phyloP scores from a whole-genome alignment of 2,797 vertebrate genomes.

The Orientallactaga sibirica region DNA sequence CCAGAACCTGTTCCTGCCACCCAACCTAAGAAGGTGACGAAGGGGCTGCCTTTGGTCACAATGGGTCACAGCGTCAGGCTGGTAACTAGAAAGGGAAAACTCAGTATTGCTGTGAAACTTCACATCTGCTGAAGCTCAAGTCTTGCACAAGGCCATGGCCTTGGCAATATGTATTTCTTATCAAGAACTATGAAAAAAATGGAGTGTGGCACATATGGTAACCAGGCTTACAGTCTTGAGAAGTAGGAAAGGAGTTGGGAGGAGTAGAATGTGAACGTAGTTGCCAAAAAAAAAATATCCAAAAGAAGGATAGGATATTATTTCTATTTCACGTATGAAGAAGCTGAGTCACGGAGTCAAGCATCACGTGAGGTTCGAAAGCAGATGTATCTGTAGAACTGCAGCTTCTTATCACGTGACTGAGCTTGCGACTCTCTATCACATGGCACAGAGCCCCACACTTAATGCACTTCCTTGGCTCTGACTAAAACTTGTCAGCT shows the following conservation, averaged over 20 bases:
- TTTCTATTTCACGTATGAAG: not conserved
- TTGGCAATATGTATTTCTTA: not conserved
- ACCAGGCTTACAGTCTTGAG: not conserved
- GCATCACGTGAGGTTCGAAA: not conserved
- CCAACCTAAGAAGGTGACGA: not conserved
- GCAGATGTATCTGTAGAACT: not conserved
- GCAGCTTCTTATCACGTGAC: not conserved
- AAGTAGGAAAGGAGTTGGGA: not conserved
- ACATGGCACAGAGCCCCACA: not conserved
- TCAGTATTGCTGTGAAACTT: conserved; percentile 15
- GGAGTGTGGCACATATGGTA: not conserved
- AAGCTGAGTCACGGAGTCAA: not conserved
- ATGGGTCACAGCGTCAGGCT: not conserved
- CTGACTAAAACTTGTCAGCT: not conserved
- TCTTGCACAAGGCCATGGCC: not conserved
- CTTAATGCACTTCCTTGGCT: conserved; percentile 45
- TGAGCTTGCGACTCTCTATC: not conserved
- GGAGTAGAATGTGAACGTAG: not conserved
- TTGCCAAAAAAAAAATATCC: not conserved
- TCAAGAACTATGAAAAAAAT: conserved; percentile 23
- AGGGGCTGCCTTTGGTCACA: not conserved
- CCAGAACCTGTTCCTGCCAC: not conserved
- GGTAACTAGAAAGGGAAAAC: not conserved
- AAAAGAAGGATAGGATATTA: not conserved
- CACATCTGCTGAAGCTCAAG: conserved; percentile 23